These are phyloP conservation scores for Synanthedon formicaeformis DNA, from an alignment of 2,888 invertebrate species.

Conservation along the genomic window DNA sequence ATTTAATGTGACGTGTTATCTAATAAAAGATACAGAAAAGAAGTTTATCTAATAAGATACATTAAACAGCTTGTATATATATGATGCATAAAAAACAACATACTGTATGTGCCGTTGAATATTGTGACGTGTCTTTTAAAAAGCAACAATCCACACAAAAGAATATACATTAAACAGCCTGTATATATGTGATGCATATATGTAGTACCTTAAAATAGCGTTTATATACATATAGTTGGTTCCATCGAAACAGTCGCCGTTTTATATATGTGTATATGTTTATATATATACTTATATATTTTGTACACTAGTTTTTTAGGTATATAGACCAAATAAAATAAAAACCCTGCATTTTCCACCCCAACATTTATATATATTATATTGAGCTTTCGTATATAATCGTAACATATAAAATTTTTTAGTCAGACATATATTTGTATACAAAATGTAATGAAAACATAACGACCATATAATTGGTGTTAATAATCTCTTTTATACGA, in stretches of 20 bases:
- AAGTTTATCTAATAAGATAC: neutral
- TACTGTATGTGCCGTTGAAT: constrained; percentile 11
- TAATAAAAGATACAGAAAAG: neutral
- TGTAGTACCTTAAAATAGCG: neutral
- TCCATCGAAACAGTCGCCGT: constrained; percentile 1
- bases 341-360: constrained; percentile 21
- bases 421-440: too few relatives aligned
- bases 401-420: too few relatives aligned
- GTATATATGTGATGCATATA: neutral
- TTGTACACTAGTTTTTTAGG: constrained; percentile 42
- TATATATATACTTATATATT: constrained; percentile 20
- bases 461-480: too few relatives aligned
- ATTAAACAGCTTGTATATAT: constrained; percentile 19
- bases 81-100: neutral
- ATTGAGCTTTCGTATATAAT: neutral
- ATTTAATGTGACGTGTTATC: too few relatives aligned
- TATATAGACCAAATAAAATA: constrained; percentile 37
- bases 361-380: constrained; percentile 2
- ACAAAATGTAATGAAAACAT: too few relatives aligned
- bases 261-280: constrained; percentile 13
- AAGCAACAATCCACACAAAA: too few relatives aligned
- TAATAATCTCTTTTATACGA: too few relatives aligned
- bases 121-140: too few relatives aligned
- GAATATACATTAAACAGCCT: too few relatives aligned
- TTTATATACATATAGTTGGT: constrained; percentile 10